Evolutionary conservation across 2,113 vertebrate genomes (phyloP), one percentile per base, ranked within the genome.

Genomic region (Trochalopteron elliotii): DNA sequence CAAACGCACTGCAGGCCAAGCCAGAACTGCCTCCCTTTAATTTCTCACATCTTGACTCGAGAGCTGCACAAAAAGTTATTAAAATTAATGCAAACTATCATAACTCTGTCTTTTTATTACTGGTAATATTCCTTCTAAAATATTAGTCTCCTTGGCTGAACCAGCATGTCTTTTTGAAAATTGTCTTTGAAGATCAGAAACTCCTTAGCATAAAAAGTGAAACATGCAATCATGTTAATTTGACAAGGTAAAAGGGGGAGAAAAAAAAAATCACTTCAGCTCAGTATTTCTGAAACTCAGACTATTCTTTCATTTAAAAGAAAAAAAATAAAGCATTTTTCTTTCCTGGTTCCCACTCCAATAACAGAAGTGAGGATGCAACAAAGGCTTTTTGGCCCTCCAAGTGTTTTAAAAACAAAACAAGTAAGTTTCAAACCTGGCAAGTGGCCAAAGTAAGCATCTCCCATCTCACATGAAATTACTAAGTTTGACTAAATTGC

Each of bases 51-150:
- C 83, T 85, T 89, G 59, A 95, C 71, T 97, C 89, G 39, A 94
- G 87, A 91, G 75, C 95, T 77, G 42, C 81, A 91, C 87, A 86
- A 92, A 90, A 97, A 97, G 91, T 94, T 96, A 97, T 97, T 98
- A 97, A 97, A 98, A 98, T 97, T 97, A 97, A 98, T 97, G 96
- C 90, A 94, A 97, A 93, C 95, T 94, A 98, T 93, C 92, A 96
- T 95, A 97, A 98, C 94, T 94, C 96, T 96, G 93, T 90, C 92
- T 92, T 96, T 98, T 98, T 97, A 97, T 96, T 95, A 96, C 77
- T 89, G 75, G 78, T 96, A 97, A 97, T 97, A 97, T 93, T 97
- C 93, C 85, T 85, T 88, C 95, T 97, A 97, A 97, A 98, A 95
- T 97, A 97, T 97, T 95, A 96, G 95, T 96, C 94, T 97, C 94